Evolutionary conservation across 2,113 vertebrate species (phyloP).

Genomic region (Pitta sordida): DNA sequence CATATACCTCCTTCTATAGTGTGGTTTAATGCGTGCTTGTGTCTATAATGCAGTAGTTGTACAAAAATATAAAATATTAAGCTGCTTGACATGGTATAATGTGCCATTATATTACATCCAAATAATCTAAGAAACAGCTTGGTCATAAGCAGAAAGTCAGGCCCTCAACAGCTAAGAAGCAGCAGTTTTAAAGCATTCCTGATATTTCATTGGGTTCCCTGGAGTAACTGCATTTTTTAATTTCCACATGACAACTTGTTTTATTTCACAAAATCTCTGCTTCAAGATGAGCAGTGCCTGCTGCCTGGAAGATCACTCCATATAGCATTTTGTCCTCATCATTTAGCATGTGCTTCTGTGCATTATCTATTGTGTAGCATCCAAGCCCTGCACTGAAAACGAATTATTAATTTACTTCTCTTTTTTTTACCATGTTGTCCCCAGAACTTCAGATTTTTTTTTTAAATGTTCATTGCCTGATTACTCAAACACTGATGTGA

Average conservation of each 20-base stretch:
- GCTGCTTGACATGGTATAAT: background rate
- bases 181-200: background rate
- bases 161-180: background rate
- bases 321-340: background rate
- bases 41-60: background rate
- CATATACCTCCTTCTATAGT: background rate
- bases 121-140: background rate
- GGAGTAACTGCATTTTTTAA: background rate
- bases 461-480: background rate
- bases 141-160: background rate
- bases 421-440: background rate
- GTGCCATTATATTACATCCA: background rate
- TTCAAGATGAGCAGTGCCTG: background rate
- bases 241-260: background rate
- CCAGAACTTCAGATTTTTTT: background rate
- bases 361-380: slow-evolving; percentile 2
- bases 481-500: background rate
- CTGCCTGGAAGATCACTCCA: background rate
- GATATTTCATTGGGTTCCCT: background rate
- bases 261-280: background rate
- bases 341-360: background rate
- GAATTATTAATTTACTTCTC: background rate
- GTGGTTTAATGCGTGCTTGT: background rate
- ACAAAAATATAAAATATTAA: background rate
- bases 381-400: background rate